A percentile compares a stretch with the other conserved stretches of the same genome.
Evolutionary conservation across 2,888 invertebrate genomes (phyloP).

Genomic region (Mechanitis mazaeus): DNA sequence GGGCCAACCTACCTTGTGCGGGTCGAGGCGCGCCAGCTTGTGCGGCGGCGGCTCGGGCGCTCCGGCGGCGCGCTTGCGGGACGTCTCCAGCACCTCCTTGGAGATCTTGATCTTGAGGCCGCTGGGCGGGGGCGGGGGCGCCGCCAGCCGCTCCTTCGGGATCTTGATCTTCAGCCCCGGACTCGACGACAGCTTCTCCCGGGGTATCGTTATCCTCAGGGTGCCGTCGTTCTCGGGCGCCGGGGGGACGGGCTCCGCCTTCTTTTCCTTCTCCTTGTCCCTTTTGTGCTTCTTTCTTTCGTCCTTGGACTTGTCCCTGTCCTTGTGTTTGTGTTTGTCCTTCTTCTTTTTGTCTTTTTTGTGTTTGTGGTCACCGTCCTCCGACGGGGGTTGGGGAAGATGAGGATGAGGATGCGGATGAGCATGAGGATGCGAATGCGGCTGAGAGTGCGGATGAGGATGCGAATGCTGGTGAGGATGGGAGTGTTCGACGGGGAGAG

Average conservation of each 20-base stretch:
- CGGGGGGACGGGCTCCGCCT: constrained; percentile 37
- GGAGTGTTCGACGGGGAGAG: constrained; percentile 28
- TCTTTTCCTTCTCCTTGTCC: constrained; percentile 73
- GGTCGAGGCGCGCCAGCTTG: constrained; percentile 61
- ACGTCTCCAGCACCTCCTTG: constrained; percentile 81
- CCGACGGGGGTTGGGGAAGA: constrained; percentile 33
- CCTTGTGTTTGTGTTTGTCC: constrained; percentile 87
- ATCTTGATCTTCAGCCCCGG: constrained; percentile 87
- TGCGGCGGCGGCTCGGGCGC: constrained; percentile 45
- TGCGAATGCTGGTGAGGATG: constrained; percentile 26
- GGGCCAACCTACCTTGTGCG: constrained; percentile 67
- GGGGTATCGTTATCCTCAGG: constrained; percentile 63
- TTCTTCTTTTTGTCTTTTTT: constrained; percentile 85
- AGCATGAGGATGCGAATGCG: constrained; percentile 29
- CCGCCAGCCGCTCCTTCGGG: constrained; percentile 83
- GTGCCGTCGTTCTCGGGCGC: constrained; percentile 45
- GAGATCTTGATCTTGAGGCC: constrained; percentile 88
- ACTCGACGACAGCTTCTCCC: constrained; percentile 60
- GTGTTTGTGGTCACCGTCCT: constrained; percentile 58
- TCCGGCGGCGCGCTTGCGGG: constrained; percentile 42
- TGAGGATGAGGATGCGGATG: constrained; percentile 36
- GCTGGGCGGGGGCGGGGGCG: constrained; percentile 66
- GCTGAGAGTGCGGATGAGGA: constrained; percentile 33
- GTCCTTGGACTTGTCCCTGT: constrained; percentile 83
- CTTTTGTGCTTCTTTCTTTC: constrained; percentile 85